These are phyloP conservation scores for Dastarcus helophoroides DNA, from an alignment of 2,888 invertebrate species.

Conservation along the genomic window DNA sequence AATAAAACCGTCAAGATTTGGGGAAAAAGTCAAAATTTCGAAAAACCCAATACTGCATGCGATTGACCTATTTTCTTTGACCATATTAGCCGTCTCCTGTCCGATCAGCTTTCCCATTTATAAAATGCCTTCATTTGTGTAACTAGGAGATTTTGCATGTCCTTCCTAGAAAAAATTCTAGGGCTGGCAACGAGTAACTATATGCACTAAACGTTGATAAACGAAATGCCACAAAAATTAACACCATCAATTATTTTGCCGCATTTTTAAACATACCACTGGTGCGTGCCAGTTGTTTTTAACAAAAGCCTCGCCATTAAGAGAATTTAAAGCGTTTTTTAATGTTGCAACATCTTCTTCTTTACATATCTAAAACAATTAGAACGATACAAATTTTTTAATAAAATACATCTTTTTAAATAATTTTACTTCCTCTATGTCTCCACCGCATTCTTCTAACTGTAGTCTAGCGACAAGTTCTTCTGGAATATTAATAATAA, in stretches of 20 bases:
- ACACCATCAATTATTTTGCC: background rate
- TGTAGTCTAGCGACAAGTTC: slow-evolving; percentile 23
- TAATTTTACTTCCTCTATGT: slow-evolving; percentile 15
- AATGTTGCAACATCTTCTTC: slow-evolving; percentile 19
- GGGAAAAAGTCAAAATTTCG: too few relatives aligned
- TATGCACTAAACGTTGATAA: background rate
- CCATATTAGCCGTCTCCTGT: too few relatives aligned
- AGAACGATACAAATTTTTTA: background rate
- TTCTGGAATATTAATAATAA: slow-evolving; percentile 25
- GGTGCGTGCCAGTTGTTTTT: slow-evolving; percentile 36
- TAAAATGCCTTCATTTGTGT: too few relatives aligned
- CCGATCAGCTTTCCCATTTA: too few relatives aligned
- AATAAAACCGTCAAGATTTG: too few relatives aligned
- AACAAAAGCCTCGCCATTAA: slow-evolving; percentile 27
- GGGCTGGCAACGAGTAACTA: background rate
- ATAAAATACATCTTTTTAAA: background rate
- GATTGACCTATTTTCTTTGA: too few relatives aligned
- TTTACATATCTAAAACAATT: slow-evolving; percentile 13
- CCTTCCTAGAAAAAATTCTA: too few relatives aligned
- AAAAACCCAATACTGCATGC: too few relatives aligned
- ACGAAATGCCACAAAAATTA: background rate
- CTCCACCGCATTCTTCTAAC: slow-evolving; percentile 16
- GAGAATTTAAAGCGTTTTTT: slow-evolving; percentile 25
- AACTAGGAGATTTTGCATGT: too few relatives aligned
- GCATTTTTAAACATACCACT: slow-evolving; percentile 16